phyloP scores from a whole-genome alignment of 2,888 invertebrate genomes.

The Myopa testacea region DNA sequence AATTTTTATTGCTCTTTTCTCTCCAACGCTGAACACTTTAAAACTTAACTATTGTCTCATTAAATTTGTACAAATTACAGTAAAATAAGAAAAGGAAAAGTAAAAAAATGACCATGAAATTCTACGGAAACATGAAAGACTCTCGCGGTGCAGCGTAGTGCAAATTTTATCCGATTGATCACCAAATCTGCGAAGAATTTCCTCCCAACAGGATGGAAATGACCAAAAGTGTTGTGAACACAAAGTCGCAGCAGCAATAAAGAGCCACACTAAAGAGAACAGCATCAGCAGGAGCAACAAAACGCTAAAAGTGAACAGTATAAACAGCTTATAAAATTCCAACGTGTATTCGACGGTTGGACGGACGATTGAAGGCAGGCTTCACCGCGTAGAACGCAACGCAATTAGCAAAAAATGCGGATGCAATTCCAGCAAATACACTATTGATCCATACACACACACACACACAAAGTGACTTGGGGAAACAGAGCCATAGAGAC shows the following conservation, averaged over 20 bases:
- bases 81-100: too few relatives aligned
- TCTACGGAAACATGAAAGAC: background rate
- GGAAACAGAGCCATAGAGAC: background rate
- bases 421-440: slow-evolving; percentile 23
- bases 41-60: too few relatives aligned
- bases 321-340: background rate
- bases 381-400: slow-evolving; percentile 7
- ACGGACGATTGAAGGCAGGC: background rate
- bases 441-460: slow-evolving; percentile 23
- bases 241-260: slow-evolving; percentile 4
- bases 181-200: slow-evolving; percentile 14
- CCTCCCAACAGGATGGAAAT: slow-evolving; percentile 18
- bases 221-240: background rate
- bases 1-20: too few relatives aligned
- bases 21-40: too few relatives aligned
- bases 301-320: background rate
- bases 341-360: background rate
- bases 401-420: slow-evolving; percentile 39
- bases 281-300: slow-evolving; percentile 5
- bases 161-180: background rate
- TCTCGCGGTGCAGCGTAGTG: background rate
- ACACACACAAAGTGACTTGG: background rate
- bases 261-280: background rate
- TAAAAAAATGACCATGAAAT: background rate
- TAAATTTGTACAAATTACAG: too few relatives aligned